Evolutionary conservation across 2,797 vertebrate species (phyloP), one percentile per base, ranked within the genome.

Genomic region (Pangasius krempfi): DNA sequence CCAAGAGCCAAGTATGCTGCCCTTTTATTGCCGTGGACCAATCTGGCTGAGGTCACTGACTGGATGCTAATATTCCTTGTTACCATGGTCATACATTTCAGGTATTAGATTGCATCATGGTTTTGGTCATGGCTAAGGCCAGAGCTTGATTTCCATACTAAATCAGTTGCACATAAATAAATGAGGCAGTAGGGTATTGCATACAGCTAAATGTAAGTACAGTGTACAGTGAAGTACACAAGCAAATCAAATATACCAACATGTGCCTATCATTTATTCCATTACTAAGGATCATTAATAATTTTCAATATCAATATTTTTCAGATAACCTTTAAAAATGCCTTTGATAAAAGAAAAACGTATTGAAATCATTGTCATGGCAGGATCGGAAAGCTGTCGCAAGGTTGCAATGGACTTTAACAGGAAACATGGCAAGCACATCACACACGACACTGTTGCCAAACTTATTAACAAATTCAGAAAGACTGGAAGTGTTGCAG

Each of bases 1-100:
- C 86, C 82, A 84, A 79, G 90, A 89, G 90, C 90, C 91, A 92
- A 92, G 89, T 47, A 70, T 88, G 78, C 86, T 58, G 85, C 3
- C 89, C 92, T 91, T 88, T 90, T 60, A 86, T 89, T 92, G 86
- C 86, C 86, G 80, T 8, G 37, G 16, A 83, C 88, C 86, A 7
- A 86, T 70, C 84, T 86, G 84, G 88, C 87, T 86, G 91, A 84
- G 86, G 88, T 88, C 90, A 90, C 90, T 88, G 62, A 88, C 79
- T 93, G 90, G 93, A 92, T 89, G 91, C 86, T 86, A 75, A 91
- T 91, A 87, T 72, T 60, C 18, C 78, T 80, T 90, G 87, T 90
- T 90, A 87, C 89, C 86, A 85, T 72, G 89, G 64, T 70, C 40
- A 86, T 84, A 54, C n/a, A 86, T 79, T 87, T 89, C 56, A 75